phyloP scores from a whole-genome alignment of 2,797 vertebrate genomes.

The Peromyscus melanophrys region DNA sequence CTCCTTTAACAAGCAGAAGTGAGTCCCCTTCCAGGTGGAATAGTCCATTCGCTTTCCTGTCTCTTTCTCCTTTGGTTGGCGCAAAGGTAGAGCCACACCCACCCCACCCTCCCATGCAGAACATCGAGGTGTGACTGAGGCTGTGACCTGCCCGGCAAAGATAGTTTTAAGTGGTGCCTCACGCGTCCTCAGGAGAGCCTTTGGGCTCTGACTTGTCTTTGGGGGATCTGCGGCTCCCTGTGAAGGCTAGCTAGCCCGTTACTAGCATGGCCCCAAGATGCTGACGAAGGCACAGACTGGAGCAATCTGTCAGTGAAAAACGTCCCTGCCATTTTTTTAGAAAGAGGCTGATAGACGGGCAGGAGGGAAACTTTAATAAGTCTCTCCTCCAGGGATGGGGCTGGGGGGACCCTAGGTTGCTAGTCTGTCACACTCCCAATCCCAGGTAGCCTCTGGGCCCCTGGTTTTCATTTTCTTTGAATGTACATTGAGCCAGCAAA shows the following conservation, averaged over 20 bases:
- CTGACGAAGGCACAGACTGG: not conserved
- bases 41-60: not conserved
- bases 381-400: constrained; percentile 41
- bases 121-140: not conserved
- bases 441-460: constrained; percentile 8
- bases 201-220: not conserved
- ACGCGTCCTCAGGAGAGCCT: not conserved
- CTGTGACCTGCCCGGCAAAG: not conserved
- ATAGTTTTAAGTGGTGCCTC: not conserved
- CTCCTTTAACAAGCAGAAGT: constrained; percentile 6
- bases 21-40: not conserved
- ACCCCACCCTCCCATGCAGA: not conserved
- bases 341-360: not conserved
- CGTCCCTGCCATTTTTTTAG: not conserved
- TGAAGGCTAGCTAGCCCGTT: not conserved
- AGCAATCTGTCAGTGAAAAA: not conserved
- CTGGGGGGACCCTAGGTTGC: not conserved
- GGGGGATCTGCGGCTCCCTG: not conserved
- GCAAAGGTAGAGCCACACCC: not conserved
- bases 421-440: not conserved
- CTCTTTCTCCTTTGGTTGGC: constrained; percentile 10
- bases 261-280: not conserved
- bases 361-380: rapidly evolving
- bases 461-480: constrained; percentile 59
- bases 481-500: constrained; percentile 52